Percentiles rank a stretch among this genome's conserved stretches.
phyloP scores from a whole-genome alignment of 37 sponge, comb jelly and placozoan species.

The Halichondria panicea region DNA sequence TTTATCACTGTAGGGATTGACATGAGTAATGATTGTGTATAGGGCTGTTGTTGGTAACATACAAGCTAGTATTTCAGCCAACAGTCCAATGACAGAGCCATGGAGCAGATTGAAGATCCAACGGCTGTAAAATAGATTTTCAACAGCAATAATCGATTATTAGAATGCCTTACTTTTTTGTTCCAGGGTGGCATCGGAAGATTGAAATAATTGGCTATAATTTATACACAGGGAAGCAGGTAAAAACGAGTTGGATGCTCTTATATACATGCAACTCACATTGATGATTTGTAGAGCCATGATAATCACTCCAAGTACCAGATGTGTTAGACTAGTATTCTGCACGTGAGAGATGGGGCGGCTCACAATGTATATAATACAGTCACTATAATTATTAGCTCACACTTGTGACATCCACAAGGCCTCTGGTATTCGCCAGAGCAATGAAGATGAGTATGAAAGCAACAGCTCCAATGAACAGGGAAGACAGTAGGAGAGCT shows the following conservation, averaged over 20 bases:
- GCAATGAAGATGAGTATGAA: constrained; percentile 67
- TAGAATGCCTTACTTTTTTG: constrained; percentile 1
- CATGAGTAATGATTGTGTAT: too few species aligned
- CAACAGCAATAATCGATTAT: too few species aligned
- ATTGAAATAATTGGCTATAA: constrained; percentile 23
- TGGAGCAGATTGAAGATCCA: constrained; percentile 72
- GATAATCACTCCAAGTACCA: constrained; percentile 55
- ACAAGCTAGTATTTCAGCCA: constrained; percentile 52
- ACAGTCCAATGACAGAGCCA: constrained; percentile 43
- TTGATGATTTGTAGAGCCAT: constrained; percentile 43
- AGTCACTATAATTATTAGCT: not conserved
- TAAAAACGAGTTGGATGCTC: not conserved
- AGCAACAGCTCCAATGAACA: constrained; percentile 40
- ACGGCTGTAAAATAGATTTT: too few species aligned
- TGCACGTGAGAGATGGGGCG: constrained; percentile 2
- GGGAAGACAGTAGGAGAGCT: constrained; percentile 45
- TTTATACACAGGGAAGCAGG: not conserved
- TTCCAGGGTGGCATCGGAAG: constrained; percentile 16
- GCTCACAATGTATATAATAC: not conserved
- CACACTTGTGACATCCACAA: constrained; percentile 26
- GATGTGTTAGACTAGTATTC: constrained; percentile 45
- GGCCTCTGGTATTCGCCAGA: constrained; percentile 20
- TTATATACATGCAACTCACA: constrained; percentile 38
- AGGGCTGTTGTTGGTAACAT: too few species aligned
- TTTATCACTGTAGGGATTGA: constrained; percentile 24